These are phyloP conservation scores for Gobius niger DNA, from an alignment of 2,113 vertebrate genomes.

Conservation along the genomic window DNA sequence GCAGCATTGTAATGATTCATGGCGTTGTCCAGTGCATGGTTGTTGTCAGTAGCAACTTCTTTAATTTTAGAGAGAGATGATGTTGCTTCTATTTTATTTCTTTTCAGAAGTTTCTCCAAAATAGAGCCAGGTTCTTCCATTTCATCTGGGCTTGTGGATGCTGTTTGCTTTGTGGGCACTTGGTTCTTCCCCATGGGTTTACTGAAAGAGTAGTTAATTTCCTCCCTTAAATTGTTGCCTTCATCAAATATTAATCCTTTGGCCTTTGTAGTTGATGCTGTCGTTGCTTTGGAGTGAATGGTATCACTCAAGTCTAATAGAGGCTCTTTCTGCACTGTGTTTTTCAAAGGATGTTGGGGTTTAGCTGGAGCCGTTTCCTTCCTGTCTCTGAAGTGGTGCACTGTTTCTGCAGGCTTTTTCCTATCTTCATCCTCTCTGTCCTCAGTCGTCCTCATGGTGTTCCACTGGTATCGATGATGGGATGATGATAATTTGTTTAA, in stretches of 20 bases:
- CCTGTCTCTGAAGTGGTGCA: slow-evolving; percentile 48
- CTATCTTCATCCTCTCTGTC: slow-evolving; percentile 31
- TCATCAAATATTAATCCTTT: slow-evolving; percentile 14
- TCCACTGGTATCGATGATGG: slow-evolving; percentile 28
- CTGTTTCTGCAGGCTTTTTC: slow-evolving; percentile 44
- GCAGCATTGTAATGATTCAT: slow-evolving; percentile 5
- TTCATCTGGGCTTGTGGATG: slow-evolving; percentile 1
- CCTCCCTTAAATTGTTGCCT: slow-evolving; percentile 12
- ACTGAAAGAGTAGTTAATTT: slow-evolving; percentile 21
- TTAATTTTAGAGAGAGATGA: slow-evolving; percentile 30
- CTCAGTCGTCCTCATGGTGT: slow-evolving; percentile 21
- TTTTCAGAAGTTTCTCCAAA: slow-evolving; percentile 66
- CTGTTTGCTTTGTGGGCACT: slow-evolving; percentile 9
- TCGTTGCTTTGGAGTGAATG: slow-evolving; percentile 38
- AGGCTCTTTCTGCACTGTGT: slow-evolving; percentile 53
- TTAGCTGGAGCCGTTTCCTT: slow-evolving; percentile 48
- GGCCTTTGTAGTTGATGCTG: slow-evolving; percentile 23
- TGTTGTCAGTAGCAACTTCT: slow-evolving; percentile 23
- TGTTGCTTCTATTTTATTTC: slow-evolving; percentile 47
- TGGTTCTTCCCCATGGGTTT: slow-evolving; percentile 8
- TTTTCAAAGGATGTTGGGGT: slow-evolving; percentile 62
- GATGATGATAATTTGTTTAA: slow-evolving; percentile 15
- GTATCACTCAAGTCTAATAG: slow-evolving; percentile 42
- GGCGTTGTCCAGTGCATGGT: not conserved
- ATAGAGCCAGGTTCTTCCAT: slow-evolving; percentile 56